phyloP scores from a whole-genome alignment of 2,797 vertebrate species.

The Gadopsis marmoratus region DNA sequence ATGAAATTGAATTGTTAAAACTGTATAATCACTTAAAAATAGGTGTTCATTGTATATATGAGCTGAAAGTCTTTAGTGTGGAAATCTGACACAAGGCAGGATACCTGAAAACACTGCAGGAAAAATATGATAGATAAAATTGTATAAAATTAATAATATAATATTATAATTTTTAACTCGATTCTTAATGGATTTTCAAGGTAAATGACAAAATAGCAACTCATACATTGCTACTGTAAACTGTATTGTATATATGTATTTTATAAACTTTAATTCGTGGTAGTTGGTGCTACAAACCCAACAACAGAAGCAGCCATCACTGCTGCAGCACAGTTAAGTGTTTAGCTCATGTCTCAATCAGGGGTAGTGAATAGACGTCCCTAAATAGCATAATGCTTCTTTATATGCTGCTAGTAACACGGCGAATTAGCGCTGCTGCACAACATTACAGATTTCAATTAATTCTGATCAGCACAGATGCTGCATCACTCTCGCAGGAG shows the following conservation, averaged over 20 bases:
- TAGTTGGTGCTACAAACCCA: not conserved
- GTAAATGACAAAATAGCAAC: not conserved
- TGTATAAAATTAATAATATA: too few relatives aligned
- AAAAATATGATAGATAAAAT: not conserved
- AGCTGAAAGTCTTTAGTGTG: not conserved
- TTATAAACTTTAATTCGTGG: not conserved
- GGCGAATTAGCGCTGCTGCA: conserved; percentile 85
- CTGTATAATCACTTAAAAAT: not conserved
- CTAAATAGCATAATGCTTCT: conserved; percentile 84
- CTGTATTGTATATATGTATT: not conserved
- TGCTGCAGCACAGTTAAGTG: conserved; percentile 57
- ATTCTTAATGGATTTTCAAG: not conserved
- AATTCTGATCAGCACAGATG: conserved; percentile 88
- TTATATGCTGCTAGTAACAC: conserved; percentile 82
- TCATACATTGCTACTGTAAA: not conserved
- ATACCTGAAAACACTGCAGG: not conserved
- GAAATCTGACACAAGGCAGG: not conserved
- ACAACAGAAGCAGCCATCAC: conserved; percentile 24
- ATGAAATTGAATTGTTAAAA: not conserved
- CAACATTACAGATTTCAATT: conserved; percentile 88
- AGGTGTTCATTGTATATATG: not conserved
- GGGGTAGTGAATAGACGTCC: conserved; percentile 76
- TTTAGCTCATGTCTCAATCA: conserved; percentile 82
- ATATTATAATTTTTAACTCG: too few relatives aligned
- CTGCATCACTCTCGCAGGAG: conserved; percentile 79